Evolutionary conservation across 2,797 vertebrate species (phyloP), one percentile per base, ranked within the genome.

Genomic region (Choloepus didactylus): DNA sequence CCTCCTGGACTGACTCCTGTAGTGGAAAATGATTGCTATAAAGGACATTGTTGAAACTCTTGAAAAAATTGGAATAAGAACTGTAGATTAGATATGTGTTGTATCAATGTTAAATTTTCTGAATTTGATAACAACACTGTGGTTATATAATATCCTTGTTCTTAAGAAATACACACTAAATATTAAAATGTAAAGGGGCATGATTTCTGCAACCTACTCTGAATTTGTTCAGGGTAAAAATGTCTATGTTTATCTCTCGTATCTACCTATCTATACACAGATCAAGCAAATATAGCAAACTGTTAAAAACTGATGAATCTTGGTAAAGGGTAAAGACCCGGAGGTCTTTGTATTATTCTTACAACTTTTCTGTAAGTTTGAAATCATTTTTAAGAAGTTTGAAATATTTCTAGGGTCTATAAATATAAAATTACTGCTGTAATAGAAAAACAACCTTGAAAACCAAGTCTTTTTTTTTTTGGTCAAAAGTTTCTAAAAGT

Each of bases 121-220:
- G 51, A 92, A 81, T 90, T 81, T 67, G 62, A 31, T 83, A 96
- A 83, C 4, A 82, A 35, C 31, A 64, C 3, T 44, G 12, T 84
- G 62, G 70, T 54, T 41, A 87, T 0, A 3, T 31, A 76, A 81
- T 60, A 75, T 56, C 27, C 31, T 38, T 6, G 6, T 54, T 69
- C 79, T 95, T 77, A 67, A 41, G 56, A 95, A 97, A 95, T 6
- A 16, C 3, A 85, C 19, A 76, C 29, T 73, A 86, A 95, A 88
- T 75, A 73, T 35, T 64, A 88, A 85, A 4, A 56, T 3, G 29
- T 23, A 93, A 79, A 84, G 10, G 4, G 6, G 69, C 19, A 56
- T 14, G 38, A n/a, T 49, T 9, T 77, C 66, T 89, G 29, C 27
- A 79, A 59, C 11, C 80, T 51, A 41, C 38, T 60, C 56, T 88